Evolutionary conservation across 2,888 invertebrate genomes (phyloP), one percentile per base, ranked within the genome.

Genomic region (Plusia festucae): DNA sequence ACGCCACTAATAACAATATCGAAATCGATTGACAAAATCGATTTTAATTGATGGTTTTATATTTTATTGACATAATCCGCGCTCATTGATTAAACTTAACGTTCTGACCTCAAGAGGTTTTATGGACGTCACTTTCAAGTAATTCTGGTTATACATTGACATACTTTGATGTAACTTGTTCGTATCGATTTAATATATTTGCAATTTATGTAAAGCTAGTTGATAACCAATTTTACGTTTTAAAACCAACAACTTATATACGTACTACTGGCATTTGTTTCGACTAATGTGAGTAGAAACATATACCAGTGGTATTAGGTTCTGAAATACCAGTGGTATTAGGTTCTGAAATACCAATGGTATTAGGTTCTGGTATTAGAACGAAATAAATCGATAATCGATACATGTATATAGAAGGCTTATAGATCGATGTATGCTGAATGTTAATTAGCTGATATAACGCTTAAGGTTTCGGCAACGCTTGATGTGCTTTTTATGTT

Each of bases 371-470:
- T n/a, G n/a, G n/a, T n/a, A n/a, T n/a, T n/a, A n/a, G n/a, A n/a
- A n/a, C n/a, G n/a, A n/a, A n/a, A n/a, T n/a, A n/a, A n/a, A n/a
- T n/a, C n/a, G n/a, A n/a, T n/a, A n/a, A n/a, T n/a, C n/a, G n/a
- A n/a, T n/a, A n/a, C n/a, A 49, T 18, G 46, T 49, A 18, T 49
- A 18, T 49, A 49, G 46, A 49, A 49, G 18, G 53, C 64, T 62
- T 69, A 54, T 34, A 60, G 49, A 61, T 44, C 53, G 9, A 32
- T 34, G 22, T 66, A 64, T 54, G 64, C 8, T 24, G 58, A 59
- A 66, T 76, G 24, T 56, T 66, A n/a, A 60, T 58, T 24, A 55
- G 62, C 22, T 49, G 62, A 46, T n/a, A 53, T 51, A 61, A 56
- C 20, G 65, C 70, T 73, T 46, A 18, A 30, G 16, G 5, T 11